Percentiles rank a stretch among this genome's conserved stretches.
phyloP scores from a whole-genome alignment of 1,140 invertebrate genomes.

The Diachasmimorpha longicaudata region DNA sequence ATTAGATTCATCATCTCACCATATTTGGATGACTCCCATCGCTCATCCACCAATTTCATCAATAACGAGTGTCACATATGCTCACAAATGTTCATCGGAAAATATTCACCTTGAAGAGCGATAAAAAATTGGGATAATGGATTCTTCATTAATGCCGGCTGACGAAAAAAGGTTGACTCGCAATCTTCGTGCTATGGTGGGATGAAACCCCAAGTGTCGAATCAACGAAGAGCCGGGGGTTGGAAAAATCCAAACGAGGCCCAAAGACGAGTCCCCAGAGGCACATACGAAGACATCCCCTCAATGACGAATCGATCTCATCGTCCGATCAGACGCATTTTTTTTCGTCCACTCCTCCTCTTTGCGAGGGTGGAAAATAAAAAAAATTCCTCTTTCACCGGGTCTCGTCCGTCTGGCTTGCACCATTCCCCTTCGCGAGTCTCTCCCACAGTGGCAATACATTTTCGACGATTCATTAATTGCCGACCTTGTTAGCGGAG shows the following conservation, averaged over 20 bases:
- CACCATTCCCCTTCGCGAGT: conserved; percentile 25
- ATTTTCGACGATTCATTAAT: conserved; percentile 49
- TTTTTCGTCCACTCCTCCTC: neutral
- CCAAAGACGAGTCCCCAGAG: neutral
- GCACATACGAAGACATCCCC: neutral
- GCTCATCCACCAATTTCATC: neutral
- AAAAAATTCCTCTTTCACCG: neutral
- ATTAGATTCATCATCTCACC: conserved; percentile 45
- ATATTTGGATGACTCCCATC: conserved; percentile 31
- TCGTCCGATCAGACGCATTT: neutral
- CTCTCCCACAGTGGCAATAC: conserved; percentile 34
- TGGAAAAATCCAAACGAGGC: neutral
- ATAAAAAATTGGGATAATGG: neutral
- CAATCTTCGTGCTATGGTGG: neutral
- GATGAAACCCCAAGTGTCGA: neutral
- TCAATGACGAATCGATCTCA: neutral
- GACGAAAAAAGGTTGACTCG: neutral
- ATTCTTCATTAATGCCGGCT: conserved; percentile 24
- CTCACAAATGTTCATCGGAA: neutral
- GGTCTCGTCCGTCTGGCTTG: neutral
- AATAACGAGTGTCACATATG: neutral
- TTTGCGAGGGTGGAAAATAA: too few relatives aligned
- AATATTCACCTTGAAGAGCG: neutral
- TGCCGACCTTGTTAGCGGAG: conserved; percentile 49
- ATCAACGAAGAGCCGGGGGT: neutral